Evolutionary conservation across 2,888 invertebrate species (phyloP), one percentile per base, ranked within the genome.

Genomic region (Pristionchus exspectatus): DNA sequence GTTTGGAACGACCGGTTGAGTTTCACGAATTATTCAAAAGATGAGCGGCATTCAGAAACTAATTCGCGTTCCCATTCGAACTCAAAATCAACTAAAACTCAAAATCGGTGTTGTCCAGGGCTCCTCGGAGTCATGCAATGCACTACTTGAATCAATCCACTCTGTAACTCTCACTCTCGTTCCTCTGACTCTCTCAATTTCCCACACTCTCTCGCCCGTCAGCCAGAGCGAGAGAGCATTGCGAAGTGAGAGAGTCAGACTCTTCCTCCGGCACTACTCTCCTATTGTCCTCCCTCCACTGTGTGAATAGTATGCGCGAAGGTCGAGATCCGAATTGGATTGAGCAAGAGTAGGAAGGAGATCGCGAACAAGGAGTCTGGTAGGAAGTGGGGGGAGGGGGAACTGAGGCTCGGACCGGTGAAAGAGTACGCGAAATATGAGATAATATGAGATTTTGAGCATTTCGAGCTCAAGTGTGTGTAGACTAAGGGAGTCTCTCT

Each of bases 251-350:
- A 50, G 30, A 72, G 30, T 33, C 72, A 38, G 38, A 10, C 72
- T 16, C 4, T 50, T 50, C 72, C 33, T 18, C 33, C 33, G 69
- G 56, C n/a, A 72, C 72, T 72, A 72, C 72, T 72, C 33, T 18
- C 7, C 81, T 54, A 81, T 81, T 81, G 81, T 81, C 50, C 44
- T 50, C 10, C 44, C 44, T 50, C 74, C 74, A n/a, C n/a, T n/a
- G 50, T 81, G 81, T 81, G 81, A 81, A 81, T 81, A 81, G 81
- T 81, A 81, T 81, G 81, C 81, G 81, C 50, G 81, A 81, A 81
- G 81, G 81, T 81, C 81, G 81, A 81, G 81, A 81, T 81, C 81
- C 81, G 81, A 81, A 81, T 81, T 81, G 81, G 81, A 81, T 81
- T 81, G 81, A 54, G 81, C 16, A 33, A 38, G 38, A 38, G 74